A percentile compares a stretch with the other conserved stretches of the same genome.
These are phyloP conservation scores for Caenorhabditis inopinata DNA, from an alignment of 1,140 invertebrate genomes.

Conservation along the genomic window DNA sequence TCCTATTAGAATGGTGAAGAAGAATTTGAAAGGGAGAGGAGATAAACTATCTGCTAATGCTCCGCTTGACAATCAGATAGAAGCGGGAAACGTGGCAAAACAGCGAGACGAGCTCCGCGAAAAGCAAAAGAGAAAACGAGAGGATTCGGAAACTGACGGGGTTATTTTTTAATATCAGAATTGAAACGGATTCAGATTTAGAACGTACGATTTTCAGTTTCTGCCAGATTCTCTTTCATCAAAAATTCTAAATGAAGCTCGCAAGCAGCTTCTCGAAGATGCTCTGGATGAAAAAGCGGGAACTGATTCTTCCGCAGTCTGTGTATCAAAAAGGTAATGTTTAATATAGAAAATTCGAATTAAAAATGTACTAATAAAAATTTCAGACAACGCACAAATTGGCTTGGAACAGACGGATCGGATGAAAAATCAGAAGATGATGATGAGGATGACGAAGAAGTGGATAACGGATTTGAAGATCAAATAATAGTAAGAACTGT, in stretches of 20 bases:
- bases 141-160: slow-evolving; percentile 42
- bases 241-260: slow-evolving; percentile 55
- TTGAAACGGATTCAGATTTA: no score
- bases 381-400: slow-evolving; percentile 45
- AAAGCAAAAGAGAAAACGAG: slow-evolving; percentile 45
- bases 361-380: not conserved
- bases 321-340: slow-evolving; percentile 32
- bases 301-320: slow-evolving; percentile 1
- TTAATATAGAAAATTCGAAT: not conserved
- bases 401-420: slow-evolving; percentile 29
- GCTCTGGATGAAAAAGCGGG: slow-evolving; percentile 49
- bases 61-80: slow-evolving; percentile 50
- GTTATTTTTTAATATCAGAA: no score
- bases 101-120: slow-evolving; percentile 34
- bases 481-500: slow-evolving; percentile 45
- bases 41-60: slow-evolving; percentile 5
- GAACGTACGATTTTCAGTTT: slow-evolving; percentile 42
- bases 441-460: slow-evolving; percentile 47
- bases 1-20: slow-evolving; percentile 12
- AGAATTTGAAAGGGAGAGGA: slow-evolving; percentile 19
- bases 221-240: slow-evolving; percentile 51
- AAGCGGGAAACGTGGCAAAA: slow-evolving; percentile 49
- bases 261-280: slow-evolving; percentile 54
- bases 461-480: slow-evolving; percentile 43
- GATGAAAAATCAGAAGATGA: slow-evolving; percentile 40